Base-by-base conservation (phyloP, 1,140 invertebrate species). In the Orchestia grillus region DNA sequence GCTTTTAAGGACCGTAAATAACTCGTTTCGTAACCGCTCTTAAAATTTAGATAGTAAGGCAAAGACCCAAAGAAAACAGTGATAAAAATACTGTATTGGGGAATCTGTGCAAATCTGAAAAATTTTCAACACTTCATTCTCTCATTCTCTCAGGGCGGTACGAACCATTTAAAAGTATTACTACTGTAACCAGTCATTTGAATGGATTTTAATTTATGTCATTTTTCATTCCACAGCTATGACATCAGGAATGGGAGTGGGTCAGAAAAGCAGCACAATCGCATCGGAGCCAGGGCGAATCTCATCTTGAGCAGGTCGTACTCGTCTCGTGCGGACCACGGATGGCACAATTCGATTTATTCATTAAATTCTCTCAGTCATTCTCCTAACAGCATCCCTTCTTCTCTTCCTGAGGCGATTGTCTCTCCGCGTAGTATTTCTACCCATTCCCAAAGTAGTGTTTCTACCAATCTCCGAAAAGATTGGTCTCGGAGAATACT, bases 211-310 rank as follows among this genome's bases (percentile, higher is more conserved):
- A 77, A 77, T 36, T 77, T 28, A 77, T 8, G 3, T 77, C 28
- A 28, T 42, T 47, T 94, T 94, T 47, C n/a, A 41, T 94, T 47
- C 0, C 19, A 42, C 92, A 94, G 92, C 44, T 94, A 45, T 44
- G 92, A 94, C 92, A 94, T 94, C 92, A 94, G 92, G 44, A 94
- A 94, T 44, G 92, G 92, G 40, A 94, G 92, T 40, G 92, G 92
- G 23, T 94, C 92, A 44, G 92, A 94, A 44, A 94, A 45, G 44
- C 92, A 94, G 40, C 92, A 94, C 92, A 94, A 94, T 40, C 43
- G 92, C 92, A 94, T 94, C 15, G 92, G 92, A 40, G 44, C 92
- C 11, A 8, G 92, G 40, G 92, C 92, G 44, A 42, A 94, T n/a
- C 44, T 94, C 44, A 94, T 94, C 92, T 16, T 94, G 44, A 94